phyloP scores from a whole-genome alignment of 2,113 vertebrate genomes.

The Tringa solitaria region DNA sequence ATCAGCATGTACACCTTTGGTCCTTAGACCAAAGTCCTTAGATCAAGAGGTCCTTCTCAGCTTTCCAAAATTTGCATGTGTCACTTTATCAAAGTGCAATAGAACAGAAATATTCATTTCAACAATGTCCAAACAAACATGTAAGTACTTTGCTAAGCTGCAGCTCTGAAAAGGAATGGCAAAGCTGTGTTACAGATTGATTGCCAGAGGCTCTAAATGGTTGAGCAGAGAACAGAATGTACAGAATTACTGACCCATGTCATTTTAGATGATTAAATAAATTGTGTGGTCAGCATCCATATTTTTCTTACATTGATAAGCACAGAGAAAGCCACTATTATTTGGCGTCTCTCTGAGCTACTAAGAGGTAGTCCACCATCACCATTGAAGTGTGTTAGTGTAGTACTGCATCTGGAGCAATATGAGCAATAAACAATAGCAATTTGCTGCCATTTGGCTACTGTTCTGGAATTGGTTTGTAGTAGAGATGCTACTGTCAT shows the following conservation, averaged over 20 bases:
- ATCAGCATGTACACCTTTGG: fast-evolving
- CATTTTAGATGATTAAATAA: not conserved
- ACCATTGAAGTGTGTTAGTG: not conserved
- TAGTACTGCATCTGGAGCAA: not conserved
- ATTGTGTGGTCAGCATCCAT: not conserved
- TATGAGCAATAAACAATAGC: too few relatives aligned
- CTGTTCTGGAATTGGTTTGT: not conserved
- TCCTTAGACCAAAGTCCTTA: not conserved
- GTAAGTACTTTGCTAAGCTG: not conserved
- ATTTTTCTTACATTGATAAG: not conserved
- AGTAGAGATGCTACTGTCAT: not conserved
- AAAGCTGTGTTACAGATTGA: not conserved
- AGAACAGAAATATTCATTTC: not conserved
- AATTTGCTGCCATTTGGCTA: not conserved
- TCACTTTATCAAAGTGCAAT: not conserved
- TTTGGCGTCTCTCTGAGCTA: not conserved
- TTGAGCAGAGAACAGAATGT: not conserved
- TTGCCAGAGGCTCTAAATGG: not conserved
- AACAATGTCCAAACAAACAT: not conserved
- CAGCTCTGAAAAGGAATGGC: not conserved
- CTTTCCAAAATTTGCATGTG: not conserved
- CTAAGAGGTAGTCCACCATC: not conserved
- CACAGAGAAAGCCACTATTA: not conserved
- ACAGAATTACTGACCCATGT: not conserved
- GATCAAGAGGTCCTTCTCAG: not conserved